Percentiles rank a stretch among this genome's conserved stretches.
Evolutionary conservation across 2,113 vertebrate species (phyloP).

Genomic region (Pungitius pungitius): DNA sequence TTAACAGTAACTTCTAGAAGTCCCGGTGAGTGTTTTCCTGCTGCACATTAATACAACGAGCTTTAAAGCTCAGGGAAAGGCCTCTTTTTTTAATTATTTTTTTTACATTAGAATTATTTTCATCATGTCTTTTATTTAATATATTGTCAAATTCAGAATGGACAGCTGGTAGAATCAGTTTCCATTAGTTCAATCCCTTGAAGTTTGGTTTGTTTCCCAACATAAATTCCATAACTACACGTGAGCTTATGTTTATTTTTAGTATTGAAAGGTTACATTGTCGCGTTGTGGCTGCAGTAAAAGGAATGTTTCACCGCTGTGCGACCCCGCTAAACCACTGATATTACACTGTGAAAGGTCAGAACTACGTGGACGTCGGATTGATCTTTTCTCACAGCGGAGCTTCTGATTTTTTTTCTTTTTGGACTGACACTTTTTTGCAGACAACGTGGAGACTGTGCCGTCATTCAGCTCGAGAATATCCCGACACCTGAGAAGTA

Average conservation of each 20-base stretch:
- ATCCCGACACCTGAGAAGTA: too few species aligned
- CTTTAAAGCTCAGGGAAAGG: neutral
- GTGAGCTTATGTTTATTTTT: slow-evolving; percentile 20
- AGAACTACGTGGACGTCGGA: slow-evolving; percentile 32
- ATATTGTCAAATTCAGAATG: too few species aligned
- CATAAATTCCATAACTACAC: neutral
- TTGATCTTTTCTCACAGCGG: slow-evolving; percentile 20
- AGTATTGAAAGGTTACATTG: slow-evolving; percentile 49
- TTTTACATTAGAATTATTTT: too few species aligned
- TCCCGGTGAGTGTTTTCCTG: neutral
- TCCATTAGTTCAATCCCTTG: too few species aligned
- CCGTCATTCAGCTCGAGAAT: neutral
- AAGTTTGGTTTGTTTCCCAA: neutral
- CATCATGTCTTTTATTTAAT: too few species aligned
- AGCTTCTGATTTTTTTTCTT: neutral
- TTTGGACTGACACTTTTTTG: neutral
- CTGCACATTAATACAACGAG: neutral
- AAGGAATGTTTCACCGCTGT: slow-evolving; percentile 56
- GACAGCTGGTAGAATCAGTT: too few species aligned
- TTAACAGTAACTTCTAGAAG: neutral
- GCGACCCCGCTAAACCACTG: slow-evolving; percentile 47
- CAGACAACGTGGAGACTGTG: neutral
- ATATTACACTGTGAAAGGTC: slow-evolving; percentile 60
- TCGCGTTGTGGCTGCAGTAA: slow-evolving; percentile 17
- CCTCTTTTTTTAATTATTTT: neutral